Percentiles rank a stretch among this genome's conserved stretches.
Conservation (phyloP, 2,113 vertebrate species). For the Coryphaenoides rupestris region DNA sequence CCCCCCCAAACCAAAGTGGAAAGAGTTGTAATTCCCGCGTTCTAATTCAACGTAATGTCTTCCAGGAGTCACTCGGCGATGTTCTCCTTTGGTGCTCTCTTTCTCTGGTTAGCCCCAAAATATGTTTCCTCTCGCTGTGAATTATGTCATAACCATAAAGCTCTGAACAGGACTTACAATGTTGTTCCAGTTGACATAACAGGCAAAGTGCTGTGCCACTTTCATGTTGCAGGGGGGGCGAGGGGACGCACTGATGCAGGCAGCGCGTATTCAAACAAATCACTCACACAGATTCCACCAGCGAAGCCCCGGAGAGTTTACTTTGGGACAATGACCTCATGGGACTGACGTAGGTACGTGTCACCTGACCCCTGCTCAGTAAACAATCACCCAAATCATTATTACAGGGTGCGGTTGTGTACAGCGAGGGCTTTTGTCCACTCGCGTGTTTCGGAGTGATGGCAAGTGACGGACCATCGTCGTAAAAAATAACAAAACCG, state of each 20-base stretch:
- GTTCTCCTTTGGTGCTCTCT: slow-evolving; percentile 23
- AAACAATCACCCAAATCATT: slow-evolving; percentile 48
- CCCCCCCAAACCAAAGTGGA: slow-evolving; percentile 15
- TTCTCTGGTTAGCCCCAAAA: slow-evolving; percentile 19
- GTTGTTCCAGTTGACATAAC: slow-evolving; percentile 55
- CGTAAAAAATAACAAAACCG: slow-evolving; percentile 28
- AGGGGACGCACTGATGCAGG: background rate
- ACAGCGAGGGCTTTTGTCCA: slow-evolving; percentile 10
- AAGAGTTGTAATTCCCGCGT: slow-evolving; percentile 25
- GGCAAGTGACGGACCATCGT: slow-evolving; percentile 33
- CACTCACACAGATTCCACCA: slow-evolving; percentile 1
- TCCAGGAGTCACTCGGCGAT: slow-evolving; percentile 49
- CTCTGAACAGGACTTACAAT: slow-evolving; percentile 36
- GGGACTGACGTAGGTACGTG: slow-evolving; percentile 16
- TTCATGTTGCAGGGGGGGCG: background rate
- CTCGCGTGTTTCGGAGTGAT: slow-evolving; percentile 36
- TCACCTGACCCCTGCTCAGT: slow-evolving; percentile 35
- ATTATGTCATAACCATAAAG: slow-evolving; percentile 56
- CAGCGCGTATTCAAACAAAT: slow-evolving; percentile 22
- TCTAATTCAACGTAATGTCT: slow-evolving; percentile 37
- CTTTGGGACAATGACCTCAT: slow-evolving; percentile 28
- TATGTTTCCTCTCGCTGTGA: slow-evolving; percentile 38
- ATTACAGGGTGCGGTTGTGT: slow-evolving; percentile 38
- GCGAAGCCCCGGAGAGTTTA: slow-evolving; percentile 16
- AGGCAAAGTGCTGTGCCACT: slow-evolving; percentile 35